Evolutionary conservation across 35 echinoderm and acorn worm species (phyloP).

Genomic region (Heliocidaris erythrogramma): DNA sequence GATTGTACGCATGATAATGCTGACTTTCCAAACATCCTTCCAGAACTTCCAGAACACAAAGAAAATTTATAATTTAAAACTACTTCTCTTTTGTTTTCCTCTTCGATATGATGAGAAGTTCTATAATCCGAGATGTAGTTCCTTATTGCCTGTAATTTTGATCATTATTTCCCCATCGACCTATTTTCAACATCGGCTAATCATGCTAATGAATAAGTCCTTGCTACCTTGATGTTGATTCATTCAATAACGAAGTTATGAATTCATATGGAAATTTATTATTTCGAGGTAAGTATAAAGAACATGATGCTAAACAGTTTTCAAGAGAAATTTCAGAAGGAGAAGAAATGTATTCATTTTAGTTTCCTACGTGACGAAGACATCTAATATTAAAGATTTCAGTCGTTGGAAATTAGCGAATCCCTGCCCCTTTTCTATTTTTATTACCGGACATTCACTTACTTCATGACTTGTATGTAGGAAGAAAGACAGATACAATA

Average conservation of each 20-base stretch:
- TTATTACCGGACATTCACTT: no score
- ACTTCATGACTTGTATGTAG: no score
- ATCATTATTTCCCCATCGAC: not conserved
- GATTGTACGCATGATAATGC: no score
- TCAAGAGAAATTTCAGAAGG: not conserved
- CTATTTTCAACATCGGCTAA: not conserved
- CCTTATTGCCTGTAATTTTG: not conserved
- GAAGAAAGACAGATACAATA: no score
- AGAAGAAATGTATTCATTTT: not conserved
- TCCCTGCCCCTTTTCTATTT: no score
- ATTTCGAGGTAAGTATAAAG: not conserved
- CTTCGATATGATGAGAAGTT: not conserved
- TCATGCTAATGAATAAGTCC: not conserved
- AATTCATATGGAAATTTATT: not conserved
- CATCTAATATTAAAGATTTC: no score
- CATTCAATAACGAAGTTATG: not conserved
- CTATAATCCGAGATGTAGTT: not conserved
- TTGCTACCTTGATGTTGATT: not conserved
- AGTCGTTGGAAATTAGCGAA: no score
- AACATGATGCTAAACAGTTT: not conserved
- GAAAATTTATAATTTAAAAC: no score
- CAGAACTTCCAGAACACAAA: no score
- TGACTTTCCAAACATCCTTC: no score
- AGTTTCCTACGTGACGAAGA: no score
- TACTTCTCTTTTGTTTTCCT: not conserved